Evolutionary conservation across 1,140 invertebrate species (phyloP).

Genomic region (Penaeus chinensis): DNA sequence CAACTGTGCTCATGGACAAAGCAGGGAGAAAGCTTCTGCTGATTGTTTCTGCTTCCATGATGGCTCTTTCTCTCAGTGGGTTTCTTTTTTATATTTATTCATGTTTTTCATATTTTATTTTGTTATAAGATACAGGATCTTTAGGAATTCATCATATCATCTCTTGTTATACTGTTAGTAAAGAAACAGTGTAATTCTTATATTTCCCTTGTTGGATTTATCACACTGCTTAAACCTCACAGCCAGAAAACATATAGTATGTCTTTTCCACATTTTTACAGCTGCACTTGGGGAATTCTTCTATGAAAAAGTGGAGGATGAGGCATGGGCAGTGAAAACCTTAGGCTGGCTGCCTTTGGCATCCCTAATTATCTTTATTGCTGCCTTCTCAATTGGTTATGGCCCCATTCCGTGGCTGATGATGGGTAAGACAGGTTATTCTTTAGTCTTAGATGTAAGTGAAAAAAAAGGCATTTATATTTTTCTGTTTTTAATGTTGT

Average conservation of each 20-base stretch:
- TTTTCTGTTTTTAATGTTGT: too few species aligned
- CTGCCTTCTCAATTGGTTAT: slow-evolving; percentile 82
- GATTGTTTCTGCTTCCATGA: slow-evolving; percentile 72
- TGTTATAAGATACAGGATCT: too few species aligned
- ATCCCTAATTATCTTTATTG: slow-evolving; percentile 80
- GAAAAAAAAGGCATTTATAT: neutral
- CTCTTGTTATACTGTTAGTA: too few species aligned
- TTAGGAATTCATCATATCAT: too few species aligned
- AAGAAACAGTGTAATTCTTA: too few species aligned
- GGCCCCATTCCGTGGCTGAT: slow-evolving; percentile 86
- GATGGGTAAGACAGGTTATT: slow-evolving; percentile 68
- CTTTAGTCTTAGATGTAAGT: neutral
- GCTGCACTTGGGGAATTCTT: slow-evolving; percentile 64
- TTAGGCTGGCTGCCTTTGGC: slow-evolving; percentile 80
- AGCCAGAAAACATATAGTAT: neutral
- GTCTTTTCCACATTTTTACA: slow-evolving; percentile 38
- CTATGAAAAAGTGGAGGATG: slow-evolving; percentile 58
- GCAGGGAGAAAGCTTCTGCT: slow-evolving; percentile 73
- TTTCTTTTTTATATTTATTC: neutral
- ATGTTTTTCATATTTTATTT: neutral
- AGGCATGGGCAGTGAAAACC: slow-evolving; percentile 54
- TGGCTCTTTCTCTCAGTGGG: slow-evolving; percentile 71
- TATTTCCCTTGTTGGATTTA: too few species aligned
- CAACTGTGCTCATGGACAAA: slow-evolving; percentile 71
- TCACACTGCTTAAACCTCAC: too few species aligned